Evolutionary conservation across 2,113 vertebrate genomes (phyloP), one percentile per base, ranked within the genome.

Genomic region (Psilopogon haemacephalus): DNA sequence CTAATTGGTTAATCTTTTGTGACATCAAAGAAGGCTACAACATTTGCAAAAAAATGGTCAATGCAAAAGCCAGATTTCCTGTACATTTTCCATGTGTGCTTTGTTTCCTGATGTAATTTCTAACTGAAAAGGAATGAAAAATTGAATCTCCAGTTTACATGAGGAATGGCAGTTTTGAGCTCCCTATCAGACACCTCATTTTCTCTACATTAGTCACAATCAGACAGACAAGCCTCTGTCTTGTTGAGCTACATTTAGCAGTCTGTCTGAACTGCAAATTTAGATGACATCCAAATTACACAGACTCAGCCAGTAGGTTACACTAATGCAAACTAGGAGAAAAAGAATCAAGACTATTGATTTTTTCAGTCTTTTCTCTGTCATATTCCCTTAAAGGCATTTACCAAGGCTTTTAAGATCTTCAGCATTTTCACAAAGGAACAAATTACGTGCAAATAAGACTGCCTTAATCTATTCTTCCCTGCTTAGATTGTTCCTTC

Each of bases 81-180:
- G 80, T 72, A 79, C 52, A 17, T 93, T 95, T 94, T 86, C 94
- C 94, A 75, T 93, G 75, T 94, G 79, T 76, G 80, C 89, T 93
- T 96, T 96, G 92, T 96, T 96, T 95, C 93, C 82, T 87, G 90
- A 92, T 95, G 90, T 76, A 92, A 94, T 94, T 96, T 95, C 95
- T 89, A 75, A 93, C 88, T 88, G 89, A 89, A 95, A 88, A 93
- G 73, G 88, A 95, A 95, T 84, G 93, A 96, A 94, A 93, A 96
- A 95, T 91, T 88, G 92, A 94, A 96, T 94, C 91, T 95, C 54
- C 92, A 88, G 90, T 96, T 96, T 93, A 87, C 90, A 94, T 70
- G 92, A 95, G 73, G 60, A 95, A 93, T 80, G 90, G 95, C 88
- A 89, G 90, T 89, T 88, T 81, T 78, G 84, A 86, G 59, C 78